Conservation (phyloP, 2,888 invertebrate species). For the Thymelicus sylvestris region DNA sequence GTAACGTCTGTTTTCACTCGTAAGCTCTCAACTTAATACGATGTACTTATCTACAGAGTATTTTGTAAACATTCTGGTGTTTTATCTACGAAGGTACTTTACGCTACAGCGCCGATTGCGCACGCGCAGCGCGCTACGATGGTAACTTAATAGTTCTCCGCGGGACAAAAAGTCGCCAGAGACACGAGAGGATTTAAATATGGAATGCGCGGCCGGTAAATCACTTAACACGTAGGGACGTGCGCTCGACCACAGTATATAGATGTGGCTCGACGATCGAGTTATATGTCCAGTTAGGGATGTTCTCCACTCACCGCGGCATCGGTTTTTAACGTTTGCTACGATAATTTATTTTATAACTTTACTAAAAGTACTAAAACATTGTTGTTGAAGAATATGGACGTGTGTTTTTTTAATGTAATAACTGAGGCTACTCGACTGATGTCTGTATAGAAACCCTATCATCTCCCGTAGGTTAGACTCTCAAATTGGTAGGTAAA, state of each 20-base stretch:
- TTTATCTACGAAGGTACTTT: slow-evolving; percentile 7
- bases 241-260: too few relatives aligned
- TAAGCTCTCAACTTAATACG: not conserved
- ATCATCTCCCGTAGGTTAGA: too few relatives aligned
- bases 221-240: slow-evolving; percentile 45
- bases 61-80: slow-evolving; percentile 9
- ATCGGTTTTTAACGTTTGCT: not conserved
- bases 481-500: too few relatives aligned
- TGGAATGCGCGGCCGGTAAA: slow-evolving; percentile 43
- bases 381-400: too few relatives aligned
- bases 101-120: not conserved
- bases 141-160: slow-evolving; percentile 13
- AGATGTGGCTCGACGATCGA: slow-evolving; percentile 40
- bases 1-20: not conserved
- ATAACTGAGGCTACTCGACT: too few relatives aligned
- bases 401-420: too few relatives aligned
- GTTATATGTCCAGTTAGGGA: slow-evolving; percentile 43
- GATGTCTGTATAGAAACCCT: too few relatives aligned
- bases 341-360: too few relatives aligned
- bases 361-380: too few relatives aligned
- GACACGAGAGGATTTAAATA: slow-evolving; percentile 32
- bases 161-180: slow-evolving; percentile 8
- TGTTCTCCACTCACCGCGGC: not conserved
- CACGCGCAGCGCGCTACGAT: too few relatives aligned
- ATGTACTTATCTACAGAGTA: slow-evolving; percentile 13